Evolutionary conservation across 2,888 invertebrate species (phyloP), one percentile per base, ranked within the genome.

Genomic region (Thymelicus lineola): DNA sequence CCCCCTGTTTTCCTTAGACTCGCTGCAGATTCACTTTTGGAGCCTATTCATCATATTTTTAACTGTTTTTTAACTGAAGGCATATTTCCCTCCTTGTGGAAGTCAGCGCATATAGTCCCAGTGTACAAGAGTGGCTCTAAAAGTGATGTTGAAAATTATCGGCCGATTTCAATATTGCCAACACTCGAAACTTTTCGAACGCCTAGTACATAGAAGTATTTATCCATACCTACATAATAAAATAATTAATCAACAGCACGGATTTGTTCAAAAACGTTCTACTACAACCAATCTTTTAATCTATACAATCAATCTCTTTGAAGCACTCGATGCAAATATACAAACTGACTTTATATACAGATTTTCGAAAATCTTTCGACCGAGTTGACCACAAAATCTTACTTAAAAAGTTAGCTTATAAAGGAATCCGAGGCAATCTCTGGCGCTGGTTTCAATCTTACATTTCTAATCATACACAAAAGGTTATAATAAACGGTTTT

Each of bases 21-120:
- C 0, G 46, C 66, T 38, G 58, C 66, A 45, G 15, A 55, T 14
- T 20, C 36, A 28, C 45, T 66, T 45, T n/a, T 48, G 36, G 50
- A 62, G 36, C 62, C 62, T 1, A 50, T 62, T 1, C 12, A 62
- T 53, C 28, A 55, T 17, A 10, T 72, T n/a, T 71, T 57, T 50
- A 71, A 59, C 58, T 20, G 45, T 12, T 73, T 65, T 12, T 15
- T 73, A 14, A 20, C 28, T 15, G 63, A 73, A 17, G 73, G 74
- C 28, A 10, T 66, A 6, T 71, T 73, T 63, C 75, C 75, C 20
- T 20, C 35, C n/a, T 48, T 74, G 9, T 75, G 74, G 74, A n/a
- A n/a, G n/a, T n/a, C n/a, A n/a, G n/a, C n/a, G n/a, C n/a, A n/a
- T n/a, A n/a, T n/a, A n/a, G n/a, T n/a, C n/a, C n/a, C n/a, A n/a